Base-by-base conservation (phyloP, 2,797 vertebrate species). In the Chloroceryle inda region DNA sequence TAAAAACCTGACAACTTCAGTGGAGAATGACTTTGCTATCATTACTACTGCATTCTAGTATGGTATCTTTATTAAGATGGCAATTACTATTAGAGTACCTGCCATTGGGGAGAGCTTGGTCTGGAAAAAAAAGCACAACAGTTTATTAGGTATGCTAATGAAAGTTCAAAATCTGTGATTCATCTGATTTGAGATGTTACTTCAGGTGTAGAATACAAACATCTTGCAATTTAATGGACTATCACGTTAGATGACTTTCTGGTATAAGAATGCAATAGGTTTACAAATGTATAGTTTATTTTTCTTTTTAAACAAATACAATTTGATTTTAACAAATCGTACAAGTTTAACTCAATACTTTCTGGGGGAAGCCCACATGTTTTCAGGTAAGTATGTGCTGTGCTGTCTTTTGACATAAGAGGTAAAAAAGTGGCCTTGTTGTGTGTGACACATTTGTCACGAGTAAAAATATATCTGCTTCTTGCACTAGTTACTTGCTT, bases 41-140 rank as follows among this genome's bases (percentile, higher is more conserved):
- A 87, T 83, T 94, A 89, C 59, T 92, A 71, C 80, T 91, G 29
- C 86, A 92, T 79, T 90, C 61, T 86, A 52, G 62, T 67, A 66
- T 11, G 22, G 19, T 61, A 35, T 78, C 61, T 88, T 67, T 91
- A 83, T 95, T 95, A 97, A 79, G 62, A 92, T 71, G n/a, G 12
- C 9, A 93, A 94, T 26, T 72, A 35, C 8, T 82, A 84, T 88
- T 90, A 77, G 40, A 55, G 40, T 37, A 49, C 61, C 59, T 91
- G 62, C 13, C 79, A 85, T 1, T 49, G 18, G n/a, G 37, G n/a
- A 97, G 10, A 66, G 0, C 5, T 23, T 83, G 13, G 31, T 75
- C n/a, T 72, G 67, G 38, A 42, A 72, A 75, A 85, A 75, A 85
- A 45, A 62, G 5, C 8, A 26, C 19, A 55, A 26, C 24, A 31